Evolutionary conservation across 64 coral and sea anemone genomes (phyloP), one percentile per base, ranked within the genome.

Genomic region (Stichodactyla helianthus): DNA sequence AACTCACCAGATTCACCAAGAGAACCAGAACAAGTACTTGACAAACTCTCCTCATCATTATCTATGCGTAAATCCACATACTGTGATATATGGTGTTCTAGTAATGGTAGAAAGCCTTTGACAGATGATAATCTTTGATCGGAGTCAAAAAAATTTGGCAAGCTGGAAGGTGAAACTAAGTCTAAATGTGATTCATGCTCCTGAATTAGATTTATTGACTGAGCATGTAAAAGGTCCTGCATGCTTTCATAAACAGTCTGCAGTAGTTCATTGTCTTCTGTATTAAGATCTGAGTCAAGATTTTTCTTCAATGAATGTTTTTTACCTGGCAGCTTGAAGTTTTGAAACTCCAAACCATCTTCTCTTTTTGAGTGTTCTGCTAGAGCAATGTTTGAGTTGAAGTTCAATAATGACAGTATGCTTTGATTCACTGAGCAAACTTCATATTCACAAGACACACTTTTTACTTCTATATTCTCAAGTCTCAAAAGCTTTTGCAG

Each of bases 1-100:
- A 60, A 17, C 61, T 84, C 54, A 60, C 27, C 14, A 18, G 20
- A 15, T 5, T 57, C 54, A 23, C 44, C 59, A 74, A 77, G 79
- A 28, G 12, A n/a, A 51, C 90, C 63, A 31, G 79, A 71, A 71
- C 85, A 74, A 8, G 79, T 87, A 15, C 84, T 81, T 19, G 64
- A 17, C 26, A 87, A 55, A 56, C 82, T 91, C 13, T 91, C 82
- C 68, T 90, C 90, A 74, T 50, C 63, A 54, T n/a, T 82, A 10
- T 87, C 90, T 82, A 80, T 22, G n/a, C 84, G 85, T 20, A 55
- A 58, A 11, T 91, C 84, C 0, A 54, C 25, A 82, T 91, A 91
- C 53, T 56, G 17, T 4, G 59, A 53, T 84, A 91, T 91, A 20
- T 87, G 77, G 52, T 57, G 35, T 65, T 91, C 89, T 10, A 91